A percentile compares a stretch with the other conserved stretches of the same genome.
phyloP scores from a whole-genome alignment of 1,140 invertebrate genomes.

The Drosophila repletoides region DNA sequence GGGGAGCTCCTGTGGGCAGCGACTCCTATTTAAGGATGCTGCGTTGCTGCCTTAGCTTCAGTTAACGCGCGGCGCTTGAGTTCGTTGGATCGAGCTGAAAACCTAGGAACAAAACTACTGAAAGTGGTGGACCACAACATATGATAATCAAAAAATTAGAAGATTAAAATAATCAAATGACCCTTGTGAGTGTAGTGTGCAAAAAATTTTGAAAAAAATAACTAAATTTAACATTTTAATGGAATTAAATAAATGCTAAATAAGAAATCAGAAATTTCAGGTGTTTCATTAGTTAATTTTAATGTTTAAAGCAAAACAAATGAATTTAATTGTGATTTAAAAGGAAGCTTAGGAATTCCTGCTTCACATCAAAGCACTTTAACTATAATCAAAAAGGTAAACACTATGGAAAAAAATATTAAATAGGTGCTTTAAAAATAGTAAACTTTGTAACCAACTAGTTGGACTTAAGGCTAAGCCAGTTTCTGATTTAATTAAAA shows the following conservation, averaged over 20 bases:
- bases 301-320: no score
- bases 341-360: no score
- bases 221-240: not conserved
- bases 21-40: conserved; percentile 80
- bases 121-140: conserved; percentile 37
- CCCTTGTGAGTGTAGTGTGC: conserved; percentile 13
- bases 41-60: conserved; percentile 73
- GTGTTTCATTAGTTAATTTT: no score
- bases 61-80: conserved; percentile 78
- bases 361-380: no score
- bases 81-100: conserved; percentile 68
- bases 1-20: conserved; percentile 29
- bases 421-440: no score
- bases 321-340: no score
- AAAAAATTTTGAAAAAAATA: not conserved
- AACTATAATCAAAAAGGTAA: no score
- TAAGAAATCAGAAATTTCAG: not conserved
- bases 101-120: conserved; percentile 22
- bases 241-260: not conserved
- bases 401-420: no score
- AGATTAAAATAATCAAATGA: conserved; percentile 1
- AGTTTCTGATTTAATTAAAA: no score
- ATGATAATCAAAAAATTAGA: conserved; percentile 38
- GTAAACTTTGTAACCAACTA: no score
- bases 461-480: no score